Base-by-base conservation (phyloP, 2,888 invertebrate genomes). In the Andrena bicolor region DNA sequence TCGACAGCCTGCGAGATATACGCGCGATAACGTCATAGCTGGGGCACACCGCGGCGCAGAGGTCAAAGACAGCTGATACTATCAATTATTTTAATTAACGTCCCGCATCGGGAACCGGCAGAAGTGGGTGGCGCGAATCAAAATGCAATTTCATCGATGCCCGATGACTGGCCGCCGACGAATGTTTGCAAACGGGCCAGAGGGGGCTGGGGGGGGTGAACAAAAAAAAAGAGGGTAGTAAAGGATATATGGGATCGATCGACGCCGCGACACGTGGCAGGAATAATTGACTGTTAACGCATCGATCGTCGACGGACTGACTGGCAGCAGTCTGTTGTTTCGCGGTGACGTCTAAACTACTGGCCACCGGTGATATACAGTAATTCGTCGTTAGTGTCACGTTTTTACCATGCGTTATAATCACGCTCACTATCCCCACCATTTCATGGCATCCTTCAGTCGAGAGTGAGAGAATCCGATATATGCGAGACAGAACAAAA, bases 1-100 rank as follows among this genome's bases (percentile, higher is more conserved):
- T 58, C 70, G 75, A 74, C 74, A 51, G 20, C 35, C 28, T 41
- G 23, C 41, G 63, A 63, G 41, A 41, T 10, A 35, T 28, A 30
- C 51, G 8, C 30, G 6, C 41, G 71, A 51, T 30, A 28, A 61
- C 56, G 56, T 56, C 26, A 56, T 56, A 26, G 51, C 13, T 13
- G 30, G 8, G 41, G 10, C 51, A 8, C 5, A 20, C 5, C 10
- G 60, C 28, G 23, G 23, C 26, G 51, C 30, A 58, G 48, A 60
- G 53, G 64, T 74, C 80, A 66, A 80, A 80, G 60, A 74, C 70
- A 65, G 74, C 49, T 65, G 80, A 74, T 68, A 41, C 81, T 74
- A 49, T 82, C 74, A 80, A 79, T 80, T 80, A 80, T 82, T 82
- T 82, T 74, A 82, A 82, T 82, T 82, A 82, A 80, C 81, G 58